Percentiles rank a stretch among this genome's conserved stretches.
Conservation (phyloP, 2,888 invertebrate species). For the Julus scanicus region DNA sequence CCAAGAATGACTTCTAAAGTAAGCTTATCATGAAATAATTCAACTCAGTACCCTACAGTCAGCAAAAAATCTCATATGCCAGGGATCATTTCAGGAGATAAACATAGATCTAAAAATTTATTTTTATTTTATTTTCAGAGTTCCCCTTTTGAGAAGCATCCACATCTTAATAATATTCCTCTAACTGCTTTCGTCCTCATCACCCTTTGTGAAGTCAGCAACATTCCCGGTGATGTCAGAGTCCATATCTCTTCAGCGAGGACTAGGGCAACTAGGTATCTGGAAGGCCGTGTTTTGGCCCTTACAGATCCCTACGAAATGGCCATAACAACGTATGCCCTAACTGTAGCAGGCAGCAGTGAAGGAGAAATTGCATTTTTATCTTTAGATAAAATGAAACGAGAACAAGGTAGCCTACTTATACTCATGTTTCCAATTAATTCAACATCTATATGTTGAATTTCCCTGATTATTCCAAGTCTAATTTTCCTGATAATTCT, state of each 20-base stretch:
- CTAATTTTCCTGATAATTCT: too few relatives aligned
- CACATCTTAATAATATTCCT: constrained; percentile 63
- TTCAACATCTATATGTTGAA: too few relatives aligned
- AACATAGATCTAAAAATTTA: too few relatives aligned
- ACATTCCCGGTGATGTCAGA: constrained; percentile 65
- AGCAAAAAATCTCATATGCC: too few relatives aligned
- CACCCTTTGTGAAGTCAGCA: constrained; percentile 65
- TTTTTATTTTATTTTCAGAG: constrained; percentile 34
- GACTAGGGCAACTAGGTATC: constrained; percentile 63
- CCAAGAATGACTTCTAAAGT: constrained; percentile 53
- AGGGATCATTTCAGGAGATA: too few relatives aligned
- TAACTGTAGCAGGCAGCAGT: constrained; percentile 66
- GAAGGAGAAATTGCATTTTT: constrained; percentile 66
- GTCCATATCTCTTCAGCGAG: constrained; percentile 63
- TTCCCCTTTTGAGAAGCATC: background rate
- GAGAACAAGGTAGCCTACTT: constrained; percentile 64
- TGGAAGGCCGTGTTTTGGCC: constrained; percentile 64
- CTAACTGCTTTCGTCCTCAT: constrained; percentile 71
- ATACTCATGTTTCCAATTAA: too few relatives aligned
- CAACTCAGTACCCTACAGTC: too few relatives aligned
- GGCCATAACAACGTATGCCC: constrained; percentile 69
- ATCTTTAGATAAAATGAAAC: constrained; percentile 62
- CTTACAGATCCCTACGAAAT: constrained; percentile 68
- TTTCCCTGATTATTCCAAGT: too few relatives aligned
- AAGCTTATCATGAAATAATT: too few relatives aligned